Evolutionary conservation across 2,113 vertebrate species (phyloP).

Genomic region (Cathartes aura): DNA sequence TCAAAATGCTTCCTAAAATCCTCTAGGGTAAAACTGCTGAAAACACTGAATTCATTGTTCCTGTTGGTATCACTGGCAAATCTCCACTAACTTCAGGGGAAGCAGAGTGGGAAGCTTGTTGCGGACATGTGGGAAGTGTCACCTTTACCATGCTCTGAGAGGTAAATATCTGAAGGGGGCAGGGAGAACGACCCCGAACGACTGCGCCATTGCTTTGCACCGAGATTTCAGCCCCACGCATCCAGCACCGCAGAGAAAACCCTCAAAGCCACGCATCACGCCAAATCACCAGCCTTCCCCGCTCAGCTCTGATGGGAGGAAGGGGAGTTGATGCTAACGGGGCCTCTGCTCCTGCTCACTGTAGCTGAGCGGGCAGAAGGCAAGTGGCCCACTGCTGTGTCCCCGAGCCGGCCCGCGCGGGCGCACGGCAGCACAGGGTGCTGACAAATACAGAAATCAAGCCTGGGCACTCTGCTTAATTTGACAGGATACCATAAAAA

Average conservation of each 20-base stretch:
- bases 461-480: neutral
- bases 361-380: neutral
- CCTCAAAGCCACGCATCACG: neutral
- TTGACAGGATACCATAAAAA: constrained; percentile 26
- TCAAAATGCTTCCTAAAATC: neutral
- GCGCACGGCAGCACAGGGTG: neutral
- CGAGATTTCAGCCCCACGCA: neutral
- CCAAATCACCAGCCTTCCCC: neutral
- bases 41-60: neutral
- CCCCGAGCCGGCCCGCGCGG: fast-evolving
- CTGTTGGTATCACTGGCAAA: neutral
- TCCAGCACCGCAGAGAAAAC: neutral
- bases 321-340: neutral
- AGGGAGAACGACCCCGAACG: fast-evolving
- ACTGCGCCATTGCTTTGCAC: neutral
- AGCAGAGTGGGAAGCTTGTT: neutral
- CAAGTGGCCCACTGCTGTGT: neutral
- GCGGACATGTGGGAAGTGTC: neutral
- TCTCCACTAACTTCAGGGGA: neutral
- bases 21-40: neutral
- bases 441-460: neutral
- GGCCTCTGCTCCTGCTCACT: neutral
- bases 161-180: neutral
- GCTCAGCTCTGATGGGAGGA: neutral
- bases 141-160: neutral